Percentiles rank a stretch among this genome's conserved stretches.
Conservation (phyloP, 2,888 invertebrate species). For the Torymus auratus region DNA sequence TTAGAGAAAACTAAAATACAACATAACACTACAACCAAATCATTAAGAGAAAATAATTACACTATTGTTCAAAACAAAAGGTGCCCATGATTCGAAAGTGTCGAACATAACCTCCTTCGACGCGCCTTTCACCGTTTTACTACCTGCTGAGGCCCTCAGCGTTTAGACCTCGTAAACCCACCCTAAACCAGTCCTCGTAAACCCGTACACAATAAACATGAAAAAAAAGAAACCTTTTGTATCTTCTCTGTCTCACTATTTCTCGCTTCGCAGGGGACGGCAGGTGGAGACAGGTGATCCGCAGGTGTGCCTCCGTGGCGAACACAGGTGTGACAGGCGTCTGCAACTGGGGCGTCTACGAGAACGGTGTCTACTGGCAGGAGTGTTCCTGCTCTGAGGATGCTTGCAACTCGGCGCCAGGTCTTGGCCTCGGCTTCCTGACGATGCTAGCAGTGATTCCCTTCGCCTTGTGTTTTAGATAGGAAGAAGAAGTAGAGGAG, state of each 20-base stretch:
- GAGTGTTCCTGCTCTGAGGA: slow-evolving; percentile 97
- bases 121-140: no score
- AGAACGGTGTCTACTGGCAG: slow-evolving; percentile 97
- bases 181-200: no score
- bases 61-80: not conserved
- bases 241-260: not conserved
- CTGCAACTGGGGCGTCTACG: slow-evolving; percentile 96
- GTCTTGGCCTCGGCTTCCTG: not conserved
- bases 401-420: slow-evolving; percentile 84
- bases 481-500: not conserved
- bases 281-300: slow-evolving; percentile 93
- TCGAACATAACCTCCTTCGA: no score
- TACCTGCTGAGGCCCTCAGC: no score
- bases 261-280: slow-evolving; percentile 91
- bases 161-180: no score
- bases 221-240: not conserved
- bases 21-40: not conserved
- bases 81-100: not conserved
- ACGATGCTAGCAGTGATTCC: slow-evolving; percentile 5
- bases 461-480: slow-evolving; percentile 14
- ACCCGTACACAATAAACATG: no score
- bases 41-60: not conserved
- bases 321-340: slow-evolving; percentile 95
- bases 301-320: slow-evolving; percentile 92
- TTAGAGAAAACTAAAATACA: not conserved